Evolutionary conservation across 2,888 invertebrate genomes (phyloP), one percentile per base, ranked within the genome.

Genomic region (Ormia ochracea): DNA sequence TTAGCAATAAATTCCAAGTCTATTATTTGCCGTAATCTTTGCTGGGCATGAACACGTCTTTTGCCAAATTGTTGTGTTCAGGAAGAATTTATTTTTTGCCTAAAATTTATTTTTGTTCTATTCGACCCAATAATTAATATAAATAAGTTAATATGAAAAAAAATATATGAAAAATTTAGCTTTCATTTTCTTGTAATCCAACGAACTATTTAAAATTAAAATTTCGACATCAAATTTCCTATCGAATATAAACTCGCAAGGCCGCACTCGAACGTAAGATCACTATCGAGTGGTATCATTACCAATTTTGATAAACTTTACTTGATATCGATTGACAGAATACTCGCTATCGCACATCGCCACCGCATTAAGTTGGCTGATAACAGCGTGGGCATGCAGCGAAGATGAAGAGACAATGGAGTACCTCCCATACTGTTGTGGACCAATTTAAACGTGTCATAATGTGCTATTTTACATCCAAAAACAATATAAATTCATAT

Each of bases 51-150:
- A 17, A 7, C 4, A 52, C n/a, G 26, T 28, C 26, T 52, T 54
- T 56, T 19, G 36, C 21, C n/a, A 38, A 26, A 14, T 23, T 26
- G n/a, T n/a, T n/a, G n/a, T n/a, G n/a, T n/a, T n/a, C n/a, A n/a
- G n/a, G n/a, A n/a, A n/a, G n/a, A n/a, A n/a, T n/a, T n/a, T n/a
- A n/a, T n/a, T n/a, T n/a, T n/a, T n/a, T n/a, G n/a, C n/a, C n/a
- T n/a, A n/a, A n/a, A n/a, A n/a, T n/a, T n/a, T n/a, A n/a, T n/a
- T n/a, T n/a, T n/a, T n/a, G n/a, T n/a, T n/a, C n/a, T n/a, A n/a
- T n/a, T n/a, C n/a, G 50, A 50, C 50, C 26, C 26, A 50, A 50
- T 26, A 50, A 50, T 50, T 50, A 50, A 50, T 26, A 50, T 6
- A 26, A 50, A 50, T 50, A n/a, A 50, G n/a, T 50, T 50, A 50